Evolutionary conservation across 2,797 vertebrate species (phyloP).

Genomic region (Amazona finschi): DNA sequence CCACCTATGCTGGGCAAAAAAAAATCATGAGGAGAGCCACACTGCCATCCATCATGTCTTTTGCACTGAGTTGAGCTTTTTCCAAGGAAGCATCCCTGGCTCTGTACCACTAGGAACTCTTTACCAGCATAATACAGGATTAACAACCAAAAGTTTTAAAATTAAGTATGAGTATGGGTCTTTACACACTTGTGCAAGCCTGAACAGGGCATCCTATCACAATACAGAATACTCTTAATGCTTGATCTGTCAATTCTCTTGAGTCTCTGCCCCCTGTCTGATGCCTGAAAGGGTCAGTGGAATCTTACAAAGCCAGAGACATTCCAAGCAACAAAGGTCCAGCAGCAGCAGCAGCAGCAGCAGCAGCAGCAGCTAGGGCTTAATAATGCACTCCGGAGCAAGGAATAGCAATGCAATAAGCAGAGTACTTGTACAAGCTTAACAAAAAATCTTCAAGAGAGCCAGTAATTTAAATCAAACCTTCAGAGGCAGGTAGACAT

Average conservation of each 20-base stretch:
- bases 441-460: neutral
- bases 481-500: neutral
- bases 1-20: neutral
- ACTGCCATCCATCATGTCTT: neutral
- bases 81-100: neutral
- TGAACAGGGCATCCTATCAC: neutral
- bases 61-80: neutral
- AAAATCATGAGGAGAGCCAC: neutral
- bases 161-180: neutral
- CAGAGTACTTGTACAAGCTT: neutral
- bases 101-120: neutral
- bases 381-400: neutral
- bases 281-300: neutral
- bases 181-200: neutral
- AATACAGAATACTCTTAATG: neutral
- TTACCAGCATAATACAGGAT: neutral
- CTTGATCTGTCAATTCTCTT: neutral
- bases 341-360: neutral
- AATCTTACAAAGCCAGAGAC: neutral
- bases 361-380: neutral
- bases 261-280: rapidly evolving
- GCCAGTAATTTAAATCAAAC: neutral
- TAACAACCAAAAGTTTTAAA: neutral
- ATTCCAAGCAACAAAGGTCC: neutral
- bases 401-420: neutral